phyloP scores from a whole-genome alignment of 1,140 invertebrate species.

The Pentalonia nigronervosa region DNA sequence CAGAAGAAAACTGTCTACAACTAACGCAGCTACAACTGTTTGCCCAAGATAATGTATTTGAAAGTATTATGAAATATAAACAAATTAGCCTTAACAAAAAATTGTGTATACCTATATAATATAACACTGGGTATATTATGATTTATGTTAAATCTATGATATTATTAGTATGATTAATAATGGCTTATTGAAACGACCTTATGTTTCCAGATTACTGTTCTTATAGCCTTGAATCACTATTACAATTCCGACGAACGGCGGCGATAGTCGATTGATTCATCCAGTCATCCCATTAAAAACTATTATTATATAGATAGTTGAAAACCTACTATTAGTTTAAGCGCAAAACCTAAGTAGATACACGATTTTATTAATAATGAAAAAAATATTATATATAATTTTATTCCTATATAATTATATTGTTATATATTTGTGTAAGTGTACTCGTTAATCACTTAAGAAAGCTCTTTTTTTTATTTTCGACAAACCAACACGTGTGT shows the following conservation, averaged over 20 bases:
- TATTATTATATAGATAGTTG: background rate
- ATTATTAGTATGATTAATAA: slow-evolving; percentile 7
- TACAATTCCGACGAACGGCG: background rate
- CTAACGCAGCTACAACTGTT: too few relatives aligned
- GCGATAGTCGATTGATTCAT: background rate
- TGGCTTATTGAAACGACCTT: background rate
- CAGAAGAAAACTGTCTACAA: too few relatives aligned
- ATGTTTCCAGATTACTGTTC: background rate
- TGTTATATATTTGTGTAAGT: too few relatives aligned
- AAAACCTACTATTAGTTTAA: background rate
- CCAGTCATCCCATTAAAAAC: background rate
- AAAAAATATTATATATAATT: too few relatives aligned
- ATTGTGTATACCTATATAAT: background rate
- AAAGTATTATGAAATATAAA: background rate
- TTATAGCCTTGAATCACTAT: background rate
- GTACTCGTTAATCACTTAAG: background rate
- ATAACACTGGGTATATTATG: background rate
- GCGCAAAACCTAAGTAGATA: background rate
- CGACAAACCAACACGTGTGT: background rate
- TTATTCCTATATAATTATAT: too few relatives aligned
- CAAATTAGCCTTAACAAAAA: background rate
- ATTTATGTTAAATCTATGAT: background rate
- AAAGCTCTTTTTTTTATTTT: background rate
- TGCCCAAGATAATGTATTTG: too few relatives aligned
- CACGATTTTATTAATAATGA: background rate